These are phyloP conservation scores for Philopotamus ludificatus DNA, from an alignment of 1,140 invertebrate species.

Conservation along the genomic window DNA sequence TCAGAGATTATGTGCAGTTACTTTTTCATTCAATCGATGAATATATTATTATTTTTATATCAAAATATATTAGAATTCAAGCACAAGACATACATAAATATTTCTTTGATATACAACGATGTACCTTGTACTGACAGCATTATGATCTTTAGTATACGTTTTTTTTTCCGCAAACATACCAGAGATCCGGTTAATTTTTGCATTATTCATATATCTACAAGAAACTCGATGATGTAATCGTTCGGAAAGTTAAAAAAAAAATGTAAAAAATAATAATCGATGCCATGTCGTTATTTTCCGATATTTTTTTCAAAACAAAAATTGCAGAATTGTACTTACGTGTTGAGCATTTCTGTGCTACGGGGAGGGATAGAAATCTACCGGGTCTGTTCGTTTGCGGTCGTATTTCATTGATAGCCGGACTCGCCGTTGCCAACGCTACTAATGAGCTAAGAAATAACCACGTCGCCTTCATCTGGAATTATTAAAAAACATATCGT, in stretches of 20 bases:
- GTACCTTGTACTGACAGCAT: not conserved
- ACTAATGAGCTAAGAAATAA: slow-evolving; percentile 48
- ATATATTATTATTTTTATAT: no score
- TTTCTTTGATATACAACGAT: not conserved
- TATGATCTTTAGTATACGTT: not conserved
- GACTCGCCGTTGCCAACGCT: slow-evolving; percentile 46
- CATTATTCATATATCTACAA: no score
- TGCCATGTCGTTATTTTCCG: slow-evolving; percentile 9
- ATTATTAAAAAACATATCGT: not conserved
- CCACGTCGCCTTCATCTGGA: slow-evolving; percentile 53
- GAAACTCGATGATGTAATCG: not conserved
- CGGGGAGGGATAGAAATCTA: slow-evolving; percentile 75
- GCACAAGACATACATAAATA: not conserved
- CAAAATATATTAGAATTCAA: no score
- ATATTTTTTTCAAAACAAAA: not conserved
- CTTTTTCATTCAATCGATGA: no score
- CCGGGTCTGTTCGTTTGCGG: slow-evolving; percentile 58
- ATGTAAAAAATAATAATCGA: not conserved
- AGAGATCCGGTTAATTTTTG: no score
- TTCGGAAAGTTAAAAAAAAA: not conserved
- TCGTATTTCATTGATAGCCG: slow-evolving; percentile 40
- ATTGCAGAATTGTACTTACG: slow-evolving; percentile 61
- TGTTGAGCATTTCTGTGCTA: slow-evolving; percentile 76
- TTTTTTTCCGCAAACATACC: not conserved
- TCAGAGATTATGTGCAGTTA: no score